Base-by-base conservation (phyloP, 2,797 vertebrate genomes). In the Gallinago solitaria region DNA sequence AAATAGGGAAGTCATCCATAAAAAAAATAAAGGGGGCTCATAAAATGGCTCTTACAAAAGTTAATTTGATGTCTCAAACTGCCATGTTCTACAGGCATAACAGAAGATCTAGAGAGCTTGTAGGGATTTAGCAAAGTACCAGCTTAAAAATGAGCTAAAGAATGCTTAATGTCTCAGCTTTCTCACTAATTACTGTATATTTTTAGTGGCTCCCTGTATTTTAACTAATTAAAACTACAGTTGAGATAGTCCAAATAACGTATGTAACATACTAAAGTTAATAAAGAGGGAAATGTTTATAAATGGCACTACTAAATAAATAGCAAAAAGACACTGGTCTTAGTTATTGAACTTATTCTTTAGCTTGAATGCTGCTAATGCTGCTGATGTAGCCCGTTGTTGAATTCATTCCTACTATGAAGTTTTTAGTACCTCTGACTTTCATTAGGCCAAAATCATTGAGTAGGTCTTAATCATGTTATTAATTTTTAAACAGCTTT, bases 121-220 rank as follows among this genome's bases (percentile, higher is more conserved):
- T 48, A 83, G 75, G 91, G 83, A 95, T 95, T 96, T 93, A 84
- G 80, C 70, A 91, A 95, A 96, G 80, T 77, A 93, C 32, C 67
- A 64, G 89, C 93, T 96, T 94, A 86, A 91, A 92, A 93, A 76
- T 2, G 2, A 92, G 82, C 61, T 92, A 91, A 91, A 78, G 89
- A 78, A 83, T 59, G 54, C 75, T 94, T 92, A 94, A 83, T 82
- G 89, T 84, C 83, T 91, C 67, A 43, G 85, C 91, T 93, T 96
- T 94, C 74, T 95, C 68, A 77, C 63, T 92, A 81, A 94, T 95
- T 94, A 84, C 75, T 77, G 51, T 76, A 83, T 93, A 92, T 95
- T 96, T 96, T 96, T 82, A 92, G 93, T 65, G 85, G 5, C 25
- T 89, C 25, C 6, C 53, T 53, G 10, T 83, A 61, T 91, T 94